Conservation (phyloP, 2,888 invertebrate species). For the Brachypterus glaber region DNA sequence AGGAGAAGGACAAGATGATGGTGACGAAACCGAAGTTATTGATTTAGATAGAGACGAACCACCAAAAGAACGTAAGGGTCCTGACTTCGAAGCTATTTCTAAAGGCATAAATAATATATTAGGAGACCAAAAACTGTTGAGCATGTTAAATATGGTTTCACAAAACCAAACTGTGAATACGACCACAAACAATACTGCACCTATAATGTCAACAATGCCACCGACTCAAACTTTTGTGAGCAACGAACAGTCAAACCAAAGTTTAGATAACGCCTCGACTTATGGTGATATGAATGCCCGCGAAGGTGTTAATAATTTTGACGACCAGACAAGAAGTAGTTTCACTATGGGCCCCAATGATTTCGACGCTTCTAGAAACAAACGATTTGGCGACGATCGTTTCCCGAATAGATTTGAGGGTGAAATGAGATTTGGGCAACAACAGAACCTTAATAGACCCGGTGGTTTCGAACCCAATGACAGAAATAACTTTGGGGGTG, state of each 20-base stretch:
- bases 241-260: conserved; percentile 25
- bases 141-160: conserved; percentile 45
- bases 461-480: conserved; percentile 9
- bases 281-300: conserved; percentile 19
- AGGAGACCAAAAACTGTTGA: conserved; percentile 54
- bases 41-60: conserved; percentile 12
- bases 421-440: conserved; percentile 2
- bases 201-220: not conserved
- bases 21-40: conserved; percentile 16
- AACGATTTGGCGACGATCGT: not conserved
- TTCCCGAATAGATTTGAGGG: conserved; percentile 4
- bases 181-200: not conserved
- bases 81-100: conserved; percentile 50
- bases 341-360: conserved; percentile 22
- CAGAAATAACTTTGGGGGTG: conserved; percentile 10
- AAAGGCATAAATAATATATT: conserved; percentile 53
- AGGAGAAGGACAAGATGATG: conserved; percentile 31
- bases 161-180: conserved; percentile 29
- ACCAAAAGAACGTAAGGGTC: conserved; percentile 32
- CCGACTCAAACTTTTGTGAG: conserved; percentile 8
- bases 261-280: conserved; percentile 22
- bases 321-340: conserved; percentile 35
- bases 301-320: conserved; percentile 30
- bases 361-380: conserved; percentile 8
- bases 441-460: conserved; percentile 5